These are phyloP conservation scores for Drosophila atripex DNA, from an alignment of 2,888 invertebrate species.

Conservation along the genomic window DNA sequence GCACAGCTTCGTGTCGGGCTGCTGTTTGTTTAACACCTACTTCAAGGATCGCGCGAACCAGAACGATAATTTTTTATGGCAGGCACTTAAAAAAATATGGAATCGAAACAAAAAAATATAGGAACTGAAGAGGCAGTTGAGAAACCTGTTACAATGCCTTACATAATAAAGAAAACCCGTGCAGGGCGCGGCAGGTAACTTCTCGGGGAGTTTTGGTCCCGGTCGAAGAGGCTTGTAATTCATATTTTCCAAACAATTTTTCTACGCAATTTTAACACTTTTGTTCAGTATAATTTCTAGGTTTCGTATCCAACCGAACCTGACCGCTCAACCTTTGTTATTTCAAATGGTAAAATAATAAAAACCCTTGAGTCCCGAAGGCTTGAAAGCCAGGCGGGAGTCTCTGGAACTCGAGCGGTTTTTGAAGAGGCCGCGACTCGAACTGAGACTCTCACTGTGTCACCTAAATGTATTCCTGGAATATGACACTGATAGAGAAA, in stretches of 20 bases:
- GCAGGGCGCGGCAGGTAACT: conserved; percentile 48
- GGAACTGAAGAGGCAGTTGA: background rate
- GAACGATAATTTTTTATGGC: conserved; percentile 59
- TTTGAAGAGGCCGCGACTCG: conserved; percentile 54
- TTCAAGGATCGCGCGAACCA: conserved; percentile 26
- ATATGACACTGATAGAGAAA: conserved; percentile 27
- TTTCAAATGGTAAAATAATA: conserved; percentile 30
- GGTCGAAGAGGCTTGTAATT: conserved; percentile 63
- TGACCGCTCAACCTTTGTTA: conserved; percentile 50
- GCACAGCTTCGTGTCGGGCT: conserved; percentile 66
- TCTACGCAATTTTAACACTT: conserved; percentile 74
- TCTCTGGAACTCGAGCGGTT: conserved; percentile 27
- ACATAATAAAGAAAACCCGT: conserved; percentile 37
- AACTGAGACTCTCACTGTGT: conserved; percentile 27
- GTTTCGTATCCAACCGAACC: conserved; percentile 38
- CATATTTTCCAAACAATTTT: conserved; percentile 77
- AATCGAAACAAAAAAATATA: background rate
- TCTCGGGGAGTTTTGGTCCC: conserved; percentile 29
- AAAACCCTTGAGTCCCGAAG: conserved; percentile 20
- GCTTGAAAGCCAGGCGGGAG: conserved; percentile 43
- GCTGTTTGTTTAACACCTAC: conserved; percentile 76
- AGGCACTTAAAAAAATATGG: conserved; percentile 34
- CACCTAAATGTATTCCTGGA: conserved; percentile 51
- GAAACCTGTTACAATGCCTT: conserved; percentile 43
- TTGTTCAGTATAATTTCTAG: conserved; percentile 67